Percentiles rank a stretch among this genome's conserved stretches.
These are phyloP conservation scores for Fregata magnificens DNA, from an alignment of 2,113 vertebrate species.

Conservation along the genomic window DNA sequence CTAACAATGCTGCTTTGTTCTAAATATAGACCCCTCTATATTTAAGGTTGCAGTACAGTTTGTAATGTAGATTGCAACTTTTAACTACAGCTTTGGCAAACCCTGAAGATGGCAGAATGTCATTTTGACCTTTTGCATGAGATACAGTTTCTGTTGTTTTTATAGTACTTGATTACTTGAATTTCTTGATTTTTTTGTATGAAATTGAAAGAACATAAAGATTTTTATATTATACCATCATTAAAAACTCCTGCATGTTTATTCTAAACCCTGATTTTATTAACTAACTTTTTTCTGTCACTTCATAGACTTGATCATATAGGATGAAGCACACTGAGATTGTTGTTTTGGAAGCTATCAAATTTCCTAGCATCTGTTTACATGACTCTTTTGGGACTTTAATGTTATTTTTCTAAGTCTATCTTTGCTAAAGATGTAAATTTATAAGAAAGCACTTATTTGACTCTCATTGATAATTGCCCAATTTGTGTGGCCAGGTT, in stretches of 20 bases:
- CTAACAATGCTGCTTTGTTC: neutral
- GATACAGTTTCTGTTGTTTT: neutral
- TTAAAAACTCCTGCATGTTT: neutral
- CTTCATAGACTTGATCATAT: neutral
- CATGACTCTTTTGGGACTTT: neutral
- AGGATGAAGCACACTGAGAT: neutral
- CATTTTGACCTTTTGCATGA: neutral
- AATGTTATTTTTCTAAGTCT: neutral
- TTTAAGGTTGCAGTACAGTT: neutral
- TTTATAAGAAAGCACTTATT: neutral
- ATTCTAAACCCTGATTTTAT: neutral
- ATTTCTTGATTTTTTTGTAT: neutral
- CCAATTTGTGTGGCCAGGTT: neutral
- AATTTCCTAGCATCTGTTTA: neutral
- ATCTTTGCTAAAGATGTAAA: neutral
- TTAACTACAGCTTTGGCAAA: neutral
- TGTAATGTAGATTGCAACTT: neutral
- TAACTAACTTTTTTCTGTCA: neutral
- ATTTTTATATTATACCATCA: neutral
- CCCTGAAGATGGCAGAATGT: neutral
- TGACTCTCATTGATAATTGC: neutral
- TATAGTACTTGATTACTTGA: neutral
- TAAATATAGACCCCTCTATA: neutral
- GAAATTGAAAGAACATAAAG: neutral
- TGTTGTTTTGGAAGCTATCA: neutral